phyloP scores from a whole-genome alignment of 2,113 vertebrate genomes.

The Rattus rattus region DNA sequence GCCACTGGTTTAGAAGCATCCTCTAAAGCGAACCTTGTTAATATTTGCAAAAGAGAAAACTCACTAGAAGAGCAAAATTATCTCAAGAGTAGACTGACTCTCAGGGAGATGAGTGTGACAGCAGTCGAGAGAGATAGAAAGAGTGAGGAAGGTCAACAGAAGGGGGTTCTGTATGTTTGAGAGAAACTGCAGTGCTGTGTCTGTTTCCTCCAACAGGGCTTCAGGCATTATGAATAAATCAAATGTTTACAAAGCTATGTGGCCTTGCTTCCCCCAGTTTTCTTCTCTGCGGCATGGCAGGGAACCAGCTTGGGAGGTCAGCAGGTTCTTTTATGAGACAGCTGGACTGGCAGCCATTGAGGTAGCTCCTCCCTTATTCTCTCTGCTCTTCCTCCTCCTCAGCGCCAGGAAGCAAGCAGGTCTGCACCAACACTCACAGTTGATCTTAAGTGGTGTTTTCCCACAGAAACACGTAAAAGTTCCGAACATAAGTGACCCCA shows the following conservation, averaged over 20 bases:
- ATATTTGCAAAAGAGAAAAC: background rate
- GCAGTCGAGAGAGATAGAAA: background rate
- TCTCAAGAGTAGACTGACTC: background rate
- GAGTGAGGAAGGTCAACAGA: background rate
- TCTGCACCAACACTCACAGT: background rate
- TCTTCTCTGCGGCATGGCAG: background rate
- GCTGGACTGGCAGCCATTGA: too few species aligned
- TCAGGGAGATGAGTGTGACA: background rate
- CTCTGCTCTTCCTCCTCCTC: background rate
- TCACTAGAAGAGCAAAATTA: slow-evolving; percentile 11
- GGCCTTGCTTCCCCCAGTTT: background rate
- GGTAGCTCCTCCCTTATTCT: background rate
- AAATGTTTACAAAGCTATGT: background rate
- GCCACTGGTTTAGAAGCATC: background rate
- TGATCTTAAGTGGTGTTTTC: background rate
- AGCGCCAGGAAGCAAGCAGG: background rate
- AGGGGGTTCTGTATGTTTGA: background rate
- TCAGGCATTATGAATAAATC: background rate
- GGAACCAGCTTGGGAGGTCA: background rate
- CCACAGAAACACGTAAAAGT: background rate
- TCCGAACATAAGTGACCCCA: background rate
- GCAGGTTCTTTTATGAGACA: background rate
- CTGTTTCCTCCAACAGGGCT: slow-evolving; percentile 2
- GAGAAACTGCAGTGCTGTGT: background rate
- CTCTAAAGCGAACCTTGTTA: background rate